These are phyloP conservation scores for Aptenodytes forsteri DNA, from an alignment of 2,113 vertebrate species.

Conservation along the genomic window DNA sequence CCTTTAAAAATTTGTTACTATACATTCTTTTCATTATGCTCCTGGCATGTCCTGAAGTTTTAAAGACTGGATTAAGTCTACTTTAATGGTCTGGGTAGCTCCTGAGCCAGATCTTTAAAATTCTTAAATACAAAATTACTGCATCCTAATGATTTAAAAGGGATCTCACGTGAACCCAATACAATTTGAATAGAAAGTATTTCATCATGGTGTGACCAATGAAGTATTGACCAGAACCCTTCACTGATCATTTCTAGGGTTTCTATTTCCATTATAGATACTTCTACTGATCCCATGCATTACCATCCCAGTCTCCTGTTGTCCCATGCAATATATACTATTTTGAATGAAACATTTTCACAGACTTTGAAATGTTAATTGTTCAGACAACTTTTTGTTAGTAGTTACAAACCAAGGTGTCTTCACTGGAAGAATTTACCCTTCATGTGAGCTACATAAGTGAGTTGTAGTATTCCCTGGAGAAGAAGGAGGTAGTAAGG, in stretches of 20 bases:
- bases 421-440: not conserved
- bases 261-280: not conserved
- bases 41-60: not conserved
- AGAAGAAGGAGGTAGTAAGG: not conserved
- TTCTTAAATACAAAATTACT: not conserved
- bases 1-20: not conserved
- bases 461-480: not conserved
- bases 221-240: not conserved
- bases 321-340: not conserved
- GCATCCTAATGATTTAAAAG: not conserved
- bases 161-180: rapidly evolving
- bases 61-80: not conserved
- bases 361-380: not conserved
- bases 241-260: not conserved
- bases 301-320: not conserved
- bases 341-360: not conserved
- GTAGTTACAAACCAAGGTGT: not conserved
- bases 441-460: not conserved
- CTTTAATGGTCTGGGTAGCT: not conserved
- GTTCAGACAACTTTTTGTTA: not conserved
- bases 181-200: not conserved
- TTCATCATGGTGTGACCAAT: not conserved
- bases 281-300: not conserved
- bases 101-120: not conserved
- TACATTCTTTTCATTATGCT: not conserved